A percentile compares a stretch with the other conserved stretches of the same genome.
phyloP scores from a whole-genome alignment of 2,113 vertebrate species.

The Hydropotes inermis region DNA sequence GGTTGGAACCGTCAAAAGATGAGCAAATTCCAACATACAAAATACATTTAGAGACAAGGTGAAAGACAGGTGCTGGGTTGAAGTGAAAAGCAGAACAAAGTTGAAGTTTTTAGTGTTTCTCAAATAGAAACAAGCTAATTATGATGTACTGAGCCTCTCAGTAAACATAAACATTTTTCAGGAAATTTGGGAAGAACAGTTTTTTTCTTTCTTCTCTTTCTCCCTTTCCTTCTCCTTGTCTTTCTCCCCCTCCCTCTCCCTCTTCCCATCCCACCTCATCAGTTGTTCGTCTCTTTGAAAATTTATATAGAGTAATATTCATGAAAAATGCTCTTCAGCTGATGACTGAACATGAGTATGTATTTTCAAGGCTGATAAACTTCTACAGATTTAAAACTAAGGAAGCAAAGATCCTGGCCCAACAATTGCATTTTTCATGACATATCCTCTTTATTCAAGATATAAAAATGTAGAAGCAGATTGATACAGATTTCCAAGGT shows the following conservation, averaged over 20 bases:
- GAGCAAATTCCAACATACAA: neutral
- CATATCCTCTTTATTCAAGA: neutral
- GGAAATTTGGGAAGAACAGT: neutral
- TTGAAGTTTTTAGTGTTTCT: neutral
- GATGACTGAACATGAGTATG: neutral
- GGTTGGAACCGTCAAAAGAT: neutral
- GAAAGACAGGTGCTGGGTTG: neutral
- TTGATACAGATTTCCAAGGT: neutral
- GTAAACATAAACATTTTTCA: conserved; percentile 17
- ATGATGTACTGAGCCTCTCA: neutral
- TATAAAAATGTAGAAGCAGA: neutral
- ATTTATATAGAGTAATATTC: neutral
- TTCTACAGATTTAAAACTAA: conserved; percentile 13
- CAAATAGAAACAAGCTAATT: neutral
- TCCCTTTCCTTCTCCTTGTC: no score
- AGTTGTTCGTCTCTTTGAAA: neutral
- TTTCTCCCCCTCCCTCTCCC: no score
- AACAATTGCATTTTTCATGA: neutral
- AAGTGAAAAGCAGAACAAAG: neutral
- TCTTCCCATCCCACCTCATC: neutral
- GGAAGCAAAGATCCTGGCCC: neutral
- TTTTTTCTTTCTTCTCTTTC: neutral
- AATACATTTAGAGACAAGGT: neutral
- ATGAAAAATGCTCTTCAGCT: neutral
- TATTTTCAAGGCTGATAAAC: neutral